Percentiles rank a stretch among this genome's conserved stretches.
phyloP scores from a whole-genome alignment of 2,888 invertebrate species.

The Microplitis manilae region DNA sequence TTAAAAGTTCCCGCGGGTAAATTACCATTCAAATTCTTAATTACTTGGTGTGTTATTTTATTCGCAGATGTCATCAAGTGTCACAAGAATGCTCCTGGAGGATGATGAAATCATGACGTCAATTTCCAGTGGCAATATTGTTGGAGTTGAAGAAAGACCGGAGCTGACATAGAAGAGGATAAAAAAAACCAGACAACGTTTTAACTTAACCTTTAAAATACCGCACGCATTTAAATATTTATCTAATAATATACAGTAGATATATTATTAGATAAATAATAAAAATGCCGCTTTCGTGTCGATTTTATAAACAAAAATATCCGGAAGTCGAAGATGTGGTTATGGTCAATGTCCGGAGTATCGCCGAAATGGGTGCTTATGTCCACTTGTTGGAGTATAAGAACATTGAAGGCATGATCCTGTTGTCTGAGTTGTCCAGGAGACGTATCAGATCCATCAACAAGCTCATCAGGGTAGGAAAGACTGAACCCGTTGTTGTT shows the following conservation, averaged over 20 bases:
- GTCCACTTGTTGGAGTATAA: constrained; percentile 98
- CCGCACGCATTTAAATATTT: neutral
- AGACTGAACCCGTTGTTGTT: constrained; percentile 99
- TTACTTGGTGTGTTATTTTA: too few species aligned
- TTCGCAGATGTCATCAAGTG: too few species aligned
- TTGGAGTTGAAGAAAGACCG: too few species aligned
- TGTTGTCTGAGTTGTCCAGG: constrained; percentile 97
- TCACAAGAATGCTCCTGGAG: too few species aligned
- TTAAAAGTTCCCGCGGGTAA: too few species aligned
- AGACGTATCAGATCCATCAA: constrained; percentile 99
- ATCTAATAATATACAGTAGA: neutral
- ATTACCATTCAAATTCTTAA: too few species aligned
- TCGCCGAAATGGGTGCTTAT: constrained; percentile 99
- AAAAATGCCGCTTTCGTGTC: constrained; percentile 92
- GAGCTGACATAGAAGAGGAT: too few species aligned
- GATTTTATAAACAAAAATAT: constrained; percentile 97
- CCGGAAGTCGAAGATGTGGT: constrained; percentile 99
- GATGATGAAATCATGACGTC: too few species aligned
- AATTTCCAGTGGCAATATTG: too few species aligned
- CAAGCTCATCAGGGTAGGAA: constrained; percentile 97
- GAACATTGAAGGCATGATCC: constrained; percentile 99
- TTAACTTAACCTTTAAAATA: neutral
- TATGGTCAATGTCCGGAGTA: constrained; percentile 98
- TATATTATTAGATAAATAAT: constrained; percentile 35
- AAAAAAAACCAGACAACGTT: neutral